A percentile compares a stretch with the other conserved stretches of the same genome.
These are phyloP conservation scores for Leptodactylus fallax DNA, from an alignment of 2,797 vertebrate genomes.

Conservation along the genomic window DNA sequence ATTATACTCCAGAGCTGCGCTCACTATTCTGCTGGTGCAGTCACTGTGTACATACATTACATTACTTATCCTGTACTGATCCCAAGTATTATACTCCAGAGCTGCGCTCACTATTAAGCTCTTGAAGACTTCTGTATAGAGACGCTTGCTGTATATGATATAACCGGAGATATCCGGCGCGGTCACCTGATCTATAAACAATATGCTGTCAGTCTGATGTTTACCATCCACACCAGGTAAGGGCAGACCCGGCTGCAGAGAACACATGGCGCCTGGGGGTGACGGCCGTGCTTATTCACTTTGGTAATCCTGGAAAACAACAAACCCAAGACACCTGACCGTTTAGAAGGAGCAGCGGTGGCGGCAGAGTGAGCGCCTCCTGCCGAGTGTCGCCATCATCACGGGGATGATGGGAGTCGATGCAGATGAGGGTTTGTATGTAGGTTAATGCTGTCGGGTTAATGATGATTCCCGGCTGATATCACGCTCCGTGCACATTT, in stretches of 20 bases:
- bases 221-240: constrained; percentile 17
- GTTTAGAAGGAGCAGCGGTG: no score
- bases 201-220: neutral
- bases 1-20: no score
- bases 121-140: no score
- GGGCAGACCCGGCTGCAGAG: neutral
- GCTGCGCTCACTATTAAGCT: neutral
- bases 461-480: constrained; percentile 23
- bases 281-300: neutral
- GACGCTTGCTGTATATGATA: no score
- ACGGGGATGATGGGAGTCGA: neutral
- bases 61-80: no score
- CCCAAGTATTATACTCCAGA: neutral
- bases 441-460: constrained; percentile 58
- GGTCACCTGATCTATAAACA: neutral
- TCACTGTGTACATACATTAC: no score
- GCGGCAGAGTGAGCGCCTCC: neutral
- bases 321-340: neutral
- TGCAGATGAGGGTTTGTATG: constrained; percentile 41
- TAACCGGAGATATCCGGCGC: neutral
- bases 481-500: constrained; percentile 46
- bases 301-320: constrained; percentile 1
- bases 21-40: no score
- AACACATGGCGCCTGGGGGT: neutral
- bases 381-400: neutral